phyloP scores from a whole-genome alignment of 2,113 vertebrate species.

The Myrmecobius fasciatus region DNA sequence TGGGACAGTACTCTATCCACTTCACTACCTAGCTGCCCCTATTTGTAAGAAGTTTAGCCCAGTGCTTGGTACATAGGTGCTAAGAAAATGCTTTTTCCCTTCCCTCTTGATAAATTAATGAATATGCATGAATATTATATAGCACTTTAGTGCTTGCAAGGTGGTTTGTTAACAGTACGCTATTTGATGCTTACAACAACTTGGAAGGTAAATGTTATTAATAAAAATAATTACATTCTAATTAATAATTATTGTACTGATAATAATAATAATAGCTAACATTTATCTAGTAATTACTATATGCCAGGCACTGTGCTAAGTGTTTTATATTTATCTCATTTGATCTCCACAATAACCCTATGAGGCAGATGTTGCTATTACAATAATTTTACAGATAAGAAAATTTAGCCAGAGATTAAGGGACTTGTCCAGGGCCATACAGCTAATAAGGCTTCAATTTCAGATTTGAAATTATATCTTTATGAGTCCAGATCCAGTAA shows the following conservation, averaged over 20 bases:
- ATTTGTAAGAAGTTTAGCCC: background rate
- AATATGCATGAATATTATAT: background rate
- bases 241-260: too few species aligned
- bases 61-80: background rate
- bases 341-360: background rate
- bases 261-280: background rate
- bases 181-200: background rate
- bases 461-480: background rate
- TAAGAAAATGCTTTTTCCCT: background rate
- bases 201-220: background rate
- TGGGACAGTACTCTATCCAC: too few species aligned
- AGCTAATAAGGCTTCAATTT: background rate
- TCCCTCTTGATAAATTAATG: background rate
- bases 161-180: background rate
- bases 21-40: too few species aligned
- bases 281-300: background rate
- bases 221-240: background rate
- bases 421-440: background rate
- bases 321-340: background rate
- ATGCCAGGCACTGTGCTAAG: background rate
- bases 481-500: background rate
- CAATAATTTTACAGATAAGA: background rate
- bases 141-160: background rate
- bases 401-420: background rate
- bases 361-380: background rate